phyloP scores from a whole-genome alignment of 2,113 vertebrate genomes.

The Gambusia affinis region DNA sequence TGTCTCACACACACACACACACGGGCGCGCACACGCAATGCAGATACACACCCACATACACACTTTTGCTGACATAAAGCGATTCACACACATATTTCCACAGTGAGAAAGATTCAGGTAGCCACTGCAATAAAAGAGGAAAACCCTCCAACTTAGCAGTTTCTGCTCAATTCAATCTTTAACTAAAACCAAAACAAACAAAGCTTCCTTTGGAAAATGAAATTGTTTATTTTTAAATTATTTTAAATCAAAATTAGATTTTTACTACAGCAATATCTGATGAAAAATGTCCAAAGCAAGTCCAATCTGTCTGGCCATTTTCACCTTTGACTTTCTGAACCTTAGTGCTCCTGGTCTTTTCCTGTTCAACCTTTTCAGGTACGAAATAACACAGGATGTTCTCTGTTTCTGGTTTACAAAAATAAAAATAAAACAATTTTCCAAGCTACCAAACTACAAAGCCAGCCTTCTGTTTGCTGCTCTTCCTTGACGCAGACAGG shows the following conservation, averaged over 20 bases:
- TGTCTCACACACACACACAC: constrained; percentile 84
- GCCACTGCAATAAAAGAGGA: constrained; percentile 25
- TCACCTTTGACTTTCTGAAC: not conserved
- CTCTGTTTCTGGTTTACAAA: too few species aligned
- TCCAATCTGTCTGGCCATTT: not conserved
- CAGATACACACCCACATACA: constrained; percentile 81
- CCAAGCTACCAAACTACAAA: too few species aligned
- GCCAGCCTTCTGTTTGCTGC: too few species aligned
- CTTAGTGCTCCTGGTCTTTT: not conserved
- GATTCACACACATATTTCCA: constrained; percentile 78
- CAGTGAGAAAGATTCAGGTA: constrained; percentile 25
- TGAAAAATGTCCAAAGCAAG: not conserved
- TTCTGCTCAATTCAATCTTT: constrained; percentile 18
- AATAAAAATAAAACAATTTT: too few species aligned
- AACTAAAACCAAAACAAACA: constrained; percentile 22
- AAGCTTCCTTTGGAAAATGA: constrained; percentile 9
- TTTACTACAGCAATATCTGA: not conserved
- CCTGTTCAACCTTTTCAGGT: not conserved
- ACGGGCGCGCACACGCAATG: constrained; percentile 72
- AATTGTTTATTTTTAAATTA: not conserved
- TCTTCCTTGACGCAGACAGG: too few species aligned
- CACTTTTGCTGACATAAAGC: constrained; percentile 88
- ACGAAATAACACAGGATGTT: not conserved
- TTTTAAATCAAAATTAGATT: not conserved
- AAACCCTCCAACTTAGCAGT: constrained; percentile 39